Percentiles rank a stretch among this genome's conserved stretches.
These are phyloP conservation scores for Diplazon laetatorius DNA, from an alignment of 2,888 invertebrate genomes.

Conservation along the genomic window DNA sequence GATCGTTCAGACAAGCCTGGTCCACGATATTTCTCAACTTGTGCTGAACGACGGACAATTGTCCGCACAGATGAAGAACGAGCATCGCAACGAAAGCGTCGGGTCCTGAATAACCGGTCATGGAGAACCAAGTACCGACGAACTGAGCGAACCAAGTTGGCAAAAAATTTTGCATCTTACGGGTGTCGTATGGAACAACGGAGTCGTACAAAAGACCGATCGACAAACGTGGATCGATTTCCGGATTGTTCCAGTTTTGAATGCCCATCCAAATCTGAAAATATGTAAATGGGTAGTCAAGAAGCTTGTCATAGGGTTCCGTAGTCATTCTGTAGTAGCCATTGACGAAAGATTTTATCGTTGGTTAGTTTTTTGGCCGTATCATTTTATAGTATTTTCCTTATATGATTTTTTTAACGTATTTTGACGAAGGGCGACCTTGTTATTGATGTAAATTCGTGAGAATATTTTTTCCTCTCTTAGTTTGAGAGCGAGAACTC, in stretches of 20 bases:
- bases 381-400: too few relatives aligned
- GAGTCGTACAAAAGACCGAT: constrained; percentile 60
- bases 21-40: constrained; percentile 54
- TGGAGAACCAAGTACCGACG: constrained; percentile 67
- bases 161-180: constrained; percentile 68
- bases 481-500: too few relatives aligned
- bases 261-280: constrained; percentile 58
- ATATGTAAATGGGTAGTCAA: too few relatives aligned
- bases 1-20: constrained; percentile 23
- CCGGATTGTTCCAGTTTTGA: constrained; percentile 53
- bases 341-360: too few relatives aligned
- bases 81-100: constrained; percentile 72
- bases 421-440: too few relatives aligned
- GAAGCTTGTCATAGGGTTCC: too few relatives aligned
- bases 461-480: too few relatives aligned
- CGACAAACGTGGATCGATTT: constrained; percentile 63
- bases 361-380: neutral
- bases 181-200: constrained; percentile 71
- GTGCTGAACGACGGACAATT: constrained; percentile 64
- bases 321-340: too few relatives aligned
- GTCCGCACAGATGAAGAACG: constrained; percentile 74
- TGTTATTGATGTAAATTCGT: too few relatives aligned
- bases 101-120: constrained; percentile 70
- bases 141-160: constrained; percentile 72
- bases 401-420: too few relatives aligned